Evolutionary conservation across 2,113 vertebrate genomes (phyloP).

Genomic region (Sapayoa aenigma): DNA sequence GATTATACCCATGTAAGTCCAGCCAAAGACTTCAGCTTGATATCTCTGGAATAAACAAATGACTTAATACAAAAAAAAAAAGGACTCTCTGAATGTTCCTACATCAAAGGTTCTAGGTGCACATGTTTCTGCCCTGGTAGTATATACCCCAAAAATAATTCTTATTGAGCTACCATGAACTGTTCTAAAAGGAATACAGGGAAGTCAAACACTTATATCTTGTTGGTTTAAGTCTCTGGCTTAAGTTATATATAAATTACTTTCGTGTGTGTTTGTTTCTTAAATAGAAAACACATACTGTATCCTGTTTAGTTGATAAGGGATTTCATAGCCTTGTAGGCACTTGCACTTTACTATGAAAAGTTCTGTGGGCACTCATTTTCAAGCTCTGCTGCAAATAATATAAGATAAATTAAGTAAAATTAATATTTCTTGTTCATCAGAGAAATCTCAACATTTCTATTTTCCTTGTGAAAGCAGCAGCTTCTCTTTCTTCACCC

Average conservation of each 20-base stretch:
- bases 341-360: not conserved
- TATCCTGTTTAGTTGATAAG: not conserved
- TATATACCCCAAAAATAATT: not conserved
- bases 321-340: not conserved
- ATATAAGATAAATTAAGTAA: not conserved
- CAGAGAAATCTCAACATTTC: not conserved
- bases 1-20: not conserved
- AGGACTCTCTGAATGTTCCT: not conserved
- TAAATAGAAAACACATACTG: not conserved
- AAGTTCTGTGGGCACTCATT: not conserved
- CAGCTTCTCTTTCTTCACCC: not conserved
- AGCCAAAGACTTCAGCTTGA: not conserved
- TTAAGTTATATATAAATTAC: not conserved
- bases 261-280: not conserved
- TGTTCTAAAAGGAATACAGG: not conserved
- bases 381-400: not conserved
- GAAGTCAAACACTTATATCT: not conserved
- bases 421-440: not conserved
- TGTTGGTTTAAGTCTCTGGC: not conserved
- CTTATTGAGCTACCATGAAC: not conserved
- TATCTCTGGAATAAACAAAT: not conserved
- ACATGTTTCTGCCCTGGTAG: not conserved
- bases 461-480: not conserved
- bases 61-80: not conserved
- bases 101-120: not conserved